Evolutionary conservation across 2,797 vertebrate species (phyloP).

Genomic region (Capromys pilorides): DNA sequence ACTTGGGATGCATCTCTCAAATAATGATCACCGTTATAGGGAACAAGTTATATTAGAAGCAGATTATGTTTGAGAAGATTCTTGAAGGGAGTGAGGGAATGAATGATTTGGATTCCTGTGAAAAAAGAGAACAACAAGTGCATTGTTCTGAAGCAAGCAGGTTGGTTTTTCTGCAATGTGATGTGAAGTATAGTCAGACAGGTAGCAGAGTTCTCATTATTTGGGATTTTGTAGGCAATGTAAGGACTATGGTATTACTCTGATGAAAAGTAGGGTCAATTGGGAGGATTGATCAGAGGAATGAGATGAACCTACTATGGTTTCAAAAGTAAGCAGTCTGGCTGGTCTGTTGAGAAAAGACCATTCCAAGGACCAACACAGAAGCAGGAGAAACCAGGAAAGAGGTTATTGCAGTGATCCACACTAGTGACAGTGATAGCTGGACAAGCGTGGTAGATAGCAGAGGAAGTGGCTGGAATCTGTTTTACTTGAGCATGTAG

Average conservation of each 20-base stretch:
- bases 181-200: background rate
- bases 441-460: background rate
- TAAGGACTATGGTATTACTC: background rate
- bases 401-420: background rate
- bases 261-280: background rate
- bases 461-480: background rate
- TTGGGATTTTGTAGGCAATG: background rate
- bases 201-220: background rate
- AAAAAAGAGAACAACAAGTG: background rate
- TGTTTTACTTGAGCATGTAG: background rate
- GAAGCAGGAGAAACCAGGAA: background rate
- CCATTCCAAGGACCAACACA: background rate
- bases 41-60: background rate
- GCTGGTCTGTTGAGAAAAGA: conserved; percentile 23
- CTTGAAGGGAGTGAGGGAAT: background rate
- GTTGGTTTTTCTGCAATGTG: background rate
- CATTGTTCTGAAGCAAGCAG: background rate
- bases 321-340: background rate
- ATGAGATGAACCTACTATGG: background rate
- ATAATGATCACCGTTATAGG: background rate
- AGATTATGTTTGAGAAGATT: background rate
- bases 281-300: conserved; percentile 23
- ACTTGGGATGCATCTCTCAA: background rate
- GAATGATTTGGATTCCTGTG: background rate
- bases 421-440: background rate